phyloP scores from a whole-genome alignment of 2,888 invertebrate species.

The Harpagoxenus sublaevis region DNA sequence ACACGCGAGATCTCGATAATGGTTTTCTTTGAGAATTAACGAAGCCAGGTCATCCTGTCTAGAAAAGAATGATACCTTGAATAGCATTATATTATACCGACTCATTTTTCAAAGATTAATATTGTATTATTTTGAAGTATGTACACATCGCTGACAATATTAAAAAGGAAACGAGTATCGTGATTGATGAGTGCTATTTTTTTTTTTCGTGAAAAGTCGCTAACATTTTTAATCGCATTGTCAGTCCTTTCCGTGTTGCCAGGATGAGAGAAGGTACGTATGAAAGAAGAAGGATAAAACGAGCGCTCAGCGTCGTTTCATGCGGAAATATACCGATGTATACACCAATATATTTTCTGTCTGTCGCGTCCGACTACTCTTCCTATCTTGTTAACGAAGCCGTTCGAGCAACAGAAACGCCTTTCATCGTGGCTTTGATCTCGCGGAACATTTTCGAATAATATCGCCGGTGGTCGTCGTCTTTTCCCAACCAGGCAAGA shows the following conservation, averaged over 20 bases:
- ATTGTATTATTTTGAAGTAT: neutral
- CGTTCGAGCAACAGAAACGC: constrained; percentile 74
- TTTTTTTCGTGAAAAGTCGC: neutral
- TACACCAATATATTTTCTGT: constrained; percentile 51
- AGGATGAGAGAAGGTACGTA: neutral
- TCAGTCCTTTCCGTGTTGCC: neutral
- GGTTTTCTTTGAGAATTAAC: constrained; percentile 61
- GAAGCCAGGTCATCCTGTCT: neutral
- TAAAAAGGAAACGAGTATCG: neutral
- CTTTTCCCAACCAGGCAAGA: constrained; percentile 58
- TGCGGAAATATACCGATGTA: constrained; percentile 50
- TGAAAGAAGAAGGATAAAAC: neutral
- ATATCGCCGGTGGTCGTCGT: constrained; percentile 66
- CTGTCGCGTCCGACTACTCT: constrained; percentile 38
- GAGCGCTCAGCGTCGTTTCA: constrained; percentile 36
- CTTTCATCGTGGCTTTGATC: constrained; percentile 76
- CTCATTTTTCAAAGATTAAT: neutral
- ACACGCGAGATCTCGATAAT: constrained; percentile 51
- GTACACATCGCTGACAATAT: neutral
- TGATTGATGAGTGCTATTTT: neutral
- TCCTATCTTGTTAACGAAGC: constrained; percentile 74
- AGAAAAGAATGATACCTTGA: constrained; percentile 13
- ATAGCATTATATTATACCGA: neutral
- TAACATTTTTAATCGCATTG: constrained; percentile 20
- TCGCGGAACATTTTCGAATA: constrained; percentile 72